Evolutionary conservation across 2,113 vertebrate genomes (phyloP), one percentile per base, ranked within the genome.

Genomic region (Pristiophorus japonicus): DNA sequence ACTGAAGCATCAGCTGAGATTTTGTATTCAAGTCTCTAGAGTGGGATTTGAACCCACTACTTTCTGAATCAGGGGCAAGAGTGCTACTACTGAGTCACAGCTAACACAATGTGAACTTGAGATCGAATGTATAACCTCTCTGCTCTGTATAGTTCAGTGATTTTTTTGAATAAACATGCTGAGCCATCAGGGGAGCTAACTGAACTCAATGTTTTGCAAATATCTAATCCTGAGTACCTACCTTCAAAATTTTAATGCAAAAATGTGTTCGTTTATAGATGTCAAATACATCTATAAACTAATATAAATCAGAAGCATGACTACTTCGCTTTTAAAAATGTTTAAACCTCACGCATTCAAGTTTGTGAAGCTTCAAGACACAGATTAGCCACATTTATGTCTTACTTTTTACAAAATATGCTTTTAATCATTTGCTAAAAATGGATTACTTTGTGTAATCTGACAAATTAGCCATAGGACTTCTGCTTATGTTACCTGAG

Each of bases 371-470:
- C 93, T 94, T 42, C 65, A 94, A 51, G 42, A 16, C 45, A n/a
- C 20, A 45, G 91, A 66, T 27, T 47, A 30, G 12, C 4, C 42
- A 45, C 2, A 12, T 45, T 73, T 16, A 47, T 73, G 27, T 34
- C 66, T 10, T 45, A 42, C 12, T 51, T 66, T 70, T 94, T 94
- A 94, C 22, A 94, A 24, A 45, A 47, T 47, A 94, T 70, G 38
- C n/a, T 70, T 66, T 94, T 10, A 94, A 94, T 70, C 65, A 94
- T 70, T 94, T 70, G 22, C 92, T 45, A 67, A 67, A 70, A 70
- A 94, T 51, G 8, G 63, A 94, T 94, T 94, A 12, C 59, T 45
- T 94, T 94, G 63, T 24, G 91, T 67, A 94, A 94, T 94, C 91
- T 94, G 91, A 94, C 38, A 66, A 66, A 94, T 66, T 66, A 94